These are phyloP conservation scores for Amphiprion ocellaris DNA, from an alignment of 2,113 vertebrate species.

Conservation along the genomic window DNA sequence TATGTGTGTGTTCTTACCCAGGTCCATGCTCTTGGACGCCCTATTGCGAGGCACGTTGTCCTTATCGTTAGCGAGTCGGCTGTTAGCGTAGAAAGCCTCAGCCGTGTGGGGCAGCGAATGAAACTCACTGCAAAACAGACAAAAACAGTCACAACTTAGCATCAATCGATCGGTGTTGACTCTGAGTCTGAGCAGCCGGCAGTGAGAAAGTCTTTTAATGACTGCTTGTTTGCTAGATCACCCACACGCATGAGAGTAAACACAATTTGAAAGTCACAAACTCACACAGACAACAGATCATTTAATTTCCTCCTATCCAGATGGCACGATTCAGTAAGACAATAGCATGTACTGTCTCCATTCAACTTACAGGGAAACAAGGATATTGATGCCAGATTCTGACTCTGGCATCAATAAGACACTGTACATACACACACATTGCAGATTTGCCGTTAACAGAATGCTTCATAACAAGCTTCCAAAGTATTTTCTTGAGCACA, in stretches of 20 bases:
- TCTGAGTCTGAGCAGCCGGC: background rate
- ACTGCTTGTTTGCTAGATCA: conserved; percentile 11
- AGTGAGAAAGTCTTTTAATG: background rate
- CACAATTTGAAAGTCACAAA: conserved; percentile 25
- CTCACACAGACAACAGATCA: conserved; percentile 13
- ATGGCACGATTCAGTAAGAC: conserved; percentile 39
- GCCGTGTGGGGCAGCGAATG: background rate
- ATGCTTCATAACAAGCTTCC: too few species aligned
- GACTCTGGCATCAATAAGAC: conserved; percentile 26
- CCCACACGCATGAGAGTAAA: conserved; percentile 17
- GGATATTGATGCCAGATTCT: conserved; percentile 25
- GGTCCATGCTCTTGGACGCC: conserved; percentile 95
- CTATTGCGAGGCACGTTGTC: conserved; percentile 84
- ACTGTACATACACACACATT: background rate
- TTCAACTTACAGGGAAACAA: conserved; percentile 9
- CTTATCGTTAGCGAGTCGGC: conserved; percentile 45
- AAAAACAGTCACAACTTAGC: background rate
- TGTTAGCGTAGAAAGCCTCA: conserved; percentile 70
- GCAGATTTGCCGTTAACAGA: background rate
- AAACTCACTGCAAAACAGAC: conserved; percentile 30
- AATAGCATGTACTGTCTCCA: conserved; percentile 30
- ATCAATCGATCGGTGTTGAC: background rate
- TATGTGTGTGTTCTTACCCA: conserved; percentile 85
- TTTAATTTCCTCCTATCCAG: conserved; percentile 54
- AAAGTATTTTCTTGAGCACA: too few species aligned